These are phyloP conservation scores for Oenanthe oenanthe DNA, from an alignment of 2,113 vertebrate species.

Conservation along the genomic window DNA sequence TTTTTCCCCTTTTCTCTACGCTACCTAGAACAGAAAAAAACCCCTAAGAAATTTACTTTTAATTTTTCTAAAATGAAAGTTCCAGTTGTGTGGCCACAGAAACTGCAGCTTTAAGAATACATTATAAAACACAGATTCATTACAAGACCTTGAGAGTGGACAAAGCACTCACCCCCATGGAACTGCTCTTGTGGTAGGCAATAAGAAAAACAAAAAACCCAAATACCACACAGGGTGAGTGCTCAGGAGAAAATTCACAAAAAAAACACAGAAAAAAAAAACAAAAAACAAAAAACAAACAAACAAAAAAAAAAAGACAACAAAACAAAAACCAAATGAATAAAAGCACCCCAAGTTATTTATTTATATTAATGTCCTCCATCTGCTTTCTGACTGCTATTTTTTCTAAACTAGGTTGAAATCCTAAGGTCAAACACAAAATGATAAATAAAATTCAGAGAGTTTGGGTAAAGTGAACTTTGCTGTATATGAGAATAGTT, in stretches of 20 bases:
- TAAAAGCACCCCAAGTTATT: not conserved
- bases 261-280: not conserved
- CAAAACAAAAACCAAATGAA: not conserved
- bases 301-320: not conserved
- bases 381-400: not conserved
- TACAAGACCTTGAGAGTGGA: not conserved
- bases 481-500: not conserved
- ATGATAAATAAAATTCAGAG: not conserved
- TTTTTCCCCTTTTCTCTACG: not conserved
- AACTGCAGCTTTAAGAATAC: not conserved
- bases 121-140: not conserved
- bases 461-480: not conserved
- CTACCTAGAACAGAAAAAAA: not conserved
- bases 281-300: not conserved
- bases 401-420: not conserved
- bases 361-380: not conserved
- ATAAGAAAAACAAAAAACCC: not conserved
- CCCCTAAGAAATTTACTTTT: not conserved
- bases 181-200: not conserved
- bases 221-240: not conserved
- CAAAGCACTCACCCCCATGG: not conserved
- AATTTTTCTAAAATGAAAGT: not conserved
- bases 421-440: not conserved
- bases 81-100: not conserved
- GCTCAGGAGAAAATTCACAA: not conserved